Conservation (phyloP, 1,140 invertebrate genomes). For the Pachypeltis micranthus region DNA sequence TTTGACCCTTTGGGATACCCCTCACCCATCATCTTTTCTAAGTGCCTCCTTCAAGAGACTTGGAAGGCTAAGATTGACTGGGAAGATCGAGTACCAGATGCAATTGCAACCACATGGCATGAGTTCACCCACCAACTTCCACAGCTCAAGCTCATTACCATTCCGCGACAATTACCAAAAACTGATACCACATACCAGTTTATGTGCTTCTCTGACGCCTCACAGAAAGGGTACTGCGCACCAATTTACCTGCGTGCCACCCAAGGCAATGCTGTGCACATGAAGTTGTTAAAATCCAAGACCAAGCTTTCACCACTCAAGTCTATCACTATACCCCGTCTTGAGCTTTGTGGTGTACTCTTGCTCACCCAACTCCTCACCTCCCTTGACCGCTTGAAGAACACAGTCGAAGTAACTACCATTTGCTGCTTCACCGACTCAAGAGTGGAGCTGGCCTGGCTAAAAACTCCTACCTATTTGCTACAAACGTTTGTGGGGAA, state of each 20-base stretch:
- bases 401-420: too few relatives aligned
- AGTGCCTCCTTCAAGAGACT: slow-evolving; percentile 34
- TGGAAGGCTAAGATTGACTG: slow-evolving; percentile 31
- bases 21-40: slow-evolving; percentile 31
- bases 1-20: slow-evolving; percentile 36
- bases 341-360: slow-evolving; percentile 36
- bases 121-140: slow-evolving; percentile 14
- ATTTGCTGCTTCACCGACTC: not conserved
- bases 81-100: slow-evolving; percentile 29
- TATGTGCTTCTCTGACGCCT: not conserved
- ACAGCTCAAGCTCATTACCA: slow-evolving; percentile 15
- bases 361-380: not conserved
- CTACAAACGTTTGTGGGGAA: not conserved
- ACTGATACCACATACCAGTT: not conserved
- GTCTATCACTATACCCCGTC: slow-evolving; percentile 31
- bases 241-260: not conserved
- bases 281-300: not conserved
- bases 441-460: not conserved
- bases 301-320: slow-evolving; percentile 29
- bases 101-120: slow-evolving; percentile 26
- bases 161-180: slow-evolving; percentile 23
- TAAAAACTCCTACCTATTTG: not conserved
- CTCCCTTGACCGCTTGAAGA: not conserved
- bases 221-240: not conserved
- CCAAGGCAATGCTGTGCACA: not conserved